Conservation (phyloP, 2,797 vertebrate species). For the Chelon labrosus region DNA sequence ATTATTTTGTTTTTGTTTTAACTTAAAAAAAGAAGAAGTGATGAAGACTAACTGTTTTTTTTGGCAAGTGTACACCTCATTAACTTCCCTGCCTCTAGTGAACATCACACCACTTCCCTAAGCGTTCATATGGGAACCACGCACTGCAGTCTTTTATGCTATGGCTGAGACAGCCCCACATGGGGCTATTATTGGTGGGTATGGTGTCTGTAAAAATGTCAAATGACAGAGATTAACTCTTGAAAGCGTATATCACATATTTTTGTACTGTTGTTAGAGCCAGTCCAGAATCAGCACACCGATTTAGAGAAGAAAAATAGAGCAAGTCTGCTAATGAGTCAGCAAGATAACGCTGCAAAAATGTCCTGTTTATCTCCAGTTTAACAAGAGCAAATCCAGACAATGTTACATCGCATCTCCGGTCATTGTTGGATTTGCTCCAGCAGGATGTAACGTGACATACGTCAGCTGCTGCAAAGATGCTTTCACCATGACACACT, state of each 20-base stretch:
- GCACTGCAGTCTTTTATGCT: not conserved
- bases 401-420: slow-evolving; percentile 6
- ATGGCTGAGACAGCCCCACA: not conserved
- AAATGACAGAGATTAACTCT: not conserved
- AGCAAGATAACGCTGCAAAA: not conserved
- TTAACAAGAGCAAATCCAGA: not conserved
- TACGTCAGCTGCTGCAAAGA: not conserved
- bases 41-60: not conserved
- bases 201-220: not conserved
- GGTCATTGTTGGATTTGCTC: slow-evolving; percentile 14
- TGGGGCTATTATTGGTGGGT: not conserved
- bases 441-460: slow-evolving; percentile 17
- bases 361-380: slow-evolving; percentile 24
- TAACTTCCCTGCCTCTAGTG: not conserved
- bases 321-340: not conserved
- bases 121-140: not conserved
- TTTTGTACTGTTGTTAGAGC: too few species aligned
- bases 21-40: not conserved
- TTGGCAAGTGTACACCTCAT: not conserved
- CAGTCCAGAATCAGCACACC: not conserved
- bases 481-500: slow-evolving; percentile 10
- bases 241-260: too few species aligned
- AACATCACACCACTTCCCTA: not conserved
- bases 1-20: not conserved
- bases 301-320: slow-evolving; percentile 11